Evolutionary conservation across 2,113 vertebrate species (phyloP), one percentile per base, ranked within the genome.

Genomic region (Paratilapia polleni): DNA sequence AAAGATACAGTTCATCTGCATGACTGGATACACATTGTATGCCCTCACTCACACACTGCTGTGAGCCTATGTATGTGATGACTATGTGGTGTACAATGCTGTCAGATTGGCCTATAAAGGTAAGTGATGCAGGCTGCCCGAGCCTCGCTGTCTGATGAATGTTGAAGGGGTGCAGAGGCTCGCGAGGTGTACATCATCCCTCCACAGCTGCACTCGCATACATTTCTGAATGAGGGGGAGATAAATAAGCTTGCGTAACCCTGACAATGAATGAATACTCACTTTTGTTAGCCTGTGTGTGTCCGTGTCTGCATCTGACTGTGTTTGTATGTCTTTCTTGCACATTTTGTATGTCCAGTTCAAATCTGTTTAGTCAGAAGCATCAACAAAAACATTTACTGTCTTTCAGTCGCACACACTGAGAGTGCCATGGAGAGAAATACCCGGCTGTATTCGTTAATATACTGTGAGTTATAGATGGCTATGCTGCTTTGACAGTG

Each of bases 41-140:
- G 14, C 80, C 22, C 70, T 61, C 59, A 11, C 58, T 22, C 76
- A 62, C 54, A 57, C 19, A 75, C 28, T 6, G 8, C 56, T 73
- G 81, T 62, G 56, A 78, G 54, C 38, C 68, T 66, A 9, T 89
- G 63, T 81, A 81, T 70, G 83, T 82, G 82, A 90, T 87, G 87
- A 89, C 84, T 82, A 31, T 76, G 90, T 20, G 15, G 73, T 82
- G 88, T 90, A 77, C 15, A 22, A 24, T 77, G 80, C 82, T 93
- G 92, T 95, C 93, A 93, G 64, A 75, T 36, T 70, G 82, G 73
- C 68, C 88, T 78, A 93, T 95, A 94, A 95, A 94, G 89, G 92
- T 93, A 94, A 95, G 93, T 92, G 91, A 94, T 93, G 91, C 73
- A 38, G 31, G 76, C 52, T 80, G 84, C 86, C 84, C 19, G n/a